Conservation (phyloP, 2,888 invertebrate species). For the Melipona beecheii region DNA sequence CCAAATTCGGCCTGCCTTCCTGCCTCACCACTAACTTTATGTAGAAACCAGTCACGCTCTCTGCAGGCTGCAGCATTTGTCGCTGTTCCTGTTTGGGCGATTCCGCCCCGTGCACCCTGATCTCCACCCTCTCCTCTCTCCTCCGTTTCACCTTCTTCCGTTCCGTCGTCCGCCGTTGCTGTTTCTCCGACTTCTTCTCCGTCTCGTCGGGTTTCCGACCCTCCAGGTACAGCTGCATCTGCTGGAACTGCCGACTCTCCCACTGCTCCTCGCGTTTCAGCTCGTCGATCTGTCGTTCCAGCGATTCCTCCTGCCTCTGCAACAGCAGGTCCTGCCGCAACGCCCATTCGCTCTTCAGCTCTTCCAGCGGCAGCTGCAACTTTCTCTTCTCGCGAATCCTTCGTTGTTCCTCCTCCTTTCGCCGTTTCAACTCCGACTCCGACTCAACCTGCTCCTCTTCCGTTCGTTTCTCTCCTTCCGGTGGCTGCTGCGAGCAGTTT, state of each 20-base stretch:
- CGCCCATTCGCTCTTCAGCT: slow-evolving; percentile 7
- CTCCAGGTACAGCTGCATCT: slow-evolving; percentile 34
- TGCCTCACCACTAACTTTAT: slow-evolving; percentile 80
- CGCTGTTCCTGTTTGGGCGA: slow-evolving; percentile 28
- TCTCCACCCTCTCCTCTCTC: slow-evolving; percentile 2
- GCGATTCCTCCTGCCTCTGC: slow-evolving; percentile 24
- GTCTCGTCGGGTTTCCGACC: slow-evolving; percentile 17
- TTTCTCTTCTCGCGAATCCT: slow-evolving; percentile 18
- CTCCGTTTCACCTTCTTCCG: slow-evolving; percentile 7
- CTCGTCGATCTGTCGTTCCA: slow-evolving; percentile 32
- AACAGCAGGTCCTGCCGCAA: slow-evolving; percentile 20
- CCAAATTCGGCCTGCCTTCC: slow-evolving; percentile 79
- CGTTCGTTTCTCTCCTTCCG: neutral
- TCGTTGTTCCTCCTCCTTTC: slow-evolving; percentile 25
- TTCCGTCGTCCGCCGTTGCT: neutral
- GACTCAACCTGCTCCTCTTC: slow-evolving; percentile 2
- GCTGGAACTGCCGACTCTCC: slow-evolving; percentile 31
- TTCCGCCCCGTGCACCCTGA: slow-evolving; percentile 19
- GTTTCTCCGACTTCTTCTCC: neutral
- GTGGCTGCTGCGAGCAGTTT: neutral
- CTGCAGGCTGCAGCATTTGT: slow-evolving; percentile 40
- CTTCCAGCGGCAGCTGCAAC: slow-evolving; percentile 34
- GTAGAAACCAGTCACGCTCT: slow-evolving; percentile 75
- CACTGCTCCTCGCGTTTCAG: slow-evolving; percentile 26
- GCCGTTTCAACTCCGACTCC: slow-evolving; percentile 1